Evolutionary conservation across 2,888 invertebrate genomes (phyloP).

Genomic region (Drosophila macrospina): DNA sequence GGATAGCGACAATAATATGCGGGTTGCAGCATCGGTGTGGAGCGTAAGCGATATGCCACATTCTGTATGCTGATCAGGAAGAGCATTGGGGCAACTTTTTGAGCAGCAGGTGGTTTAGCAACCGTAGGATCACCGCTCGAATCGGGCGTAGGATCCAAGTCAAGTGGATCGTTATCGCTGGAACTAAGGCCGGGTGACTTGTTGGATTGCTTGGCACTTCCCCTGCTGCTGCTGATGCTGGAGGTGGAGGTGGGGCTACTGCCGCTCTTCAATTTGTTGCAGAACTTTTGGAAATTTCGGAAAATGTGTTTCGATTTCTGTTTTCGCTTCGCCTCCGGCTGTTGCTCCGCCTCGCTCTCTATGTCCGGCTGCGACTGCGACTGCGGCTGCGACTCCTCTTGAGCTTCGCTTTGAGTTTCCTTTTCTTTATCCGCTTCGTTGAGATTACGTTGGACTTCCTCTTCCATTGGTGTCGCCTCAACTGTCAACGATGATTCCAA

Average conservation of each 20-base stretch:
- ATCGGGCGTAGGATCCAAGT: background rate
- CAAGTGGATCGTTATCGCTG: slow-evolving; percentile 15
- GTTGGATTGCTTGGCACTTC: background rate
- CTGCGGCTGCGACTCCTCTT: background rate
- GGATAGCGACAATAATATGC: slow-evolving; percentile 81
- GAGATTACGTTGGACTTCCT: background rate
- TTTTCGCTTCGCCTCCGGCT: background rate
- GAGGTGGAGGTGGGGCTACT: background rate
- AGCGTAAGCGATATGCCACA: slow-evolving; percentile 64
- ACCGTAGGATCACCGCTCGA: background rate
- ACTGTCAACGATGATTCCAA: slow-evolving; percentile 1
- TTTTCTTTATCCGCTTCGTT: background rate
- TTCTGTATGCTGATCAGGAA: slow-evolving; percentile 60
- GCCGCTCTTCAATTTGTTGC: slow-evolving; percentile 16
- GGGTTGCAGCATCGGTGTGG: background rate
- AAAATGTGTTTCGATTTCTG: slow-evolving; percentile 26
- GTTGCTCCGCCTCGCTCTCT: background rate
- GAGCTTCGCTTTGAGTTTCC: background rate
- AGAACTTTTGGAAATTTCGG: slow-evolving; percentile 33
- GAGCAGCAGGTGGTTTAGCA: no score
- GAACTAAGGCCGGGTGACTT: slow-evolving; percentile 3
- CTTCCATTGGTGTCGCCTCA: background rate
- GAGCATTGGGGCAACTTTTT: background rate
- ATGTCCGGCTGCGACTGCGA: background rate
- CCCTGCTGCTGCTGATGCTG: slow-evolving; percentile 1